Evolutionary conservation across 2,113 vertebrate species (phyloP).

Genomic region (Notarius lentiginosus): DNA sequence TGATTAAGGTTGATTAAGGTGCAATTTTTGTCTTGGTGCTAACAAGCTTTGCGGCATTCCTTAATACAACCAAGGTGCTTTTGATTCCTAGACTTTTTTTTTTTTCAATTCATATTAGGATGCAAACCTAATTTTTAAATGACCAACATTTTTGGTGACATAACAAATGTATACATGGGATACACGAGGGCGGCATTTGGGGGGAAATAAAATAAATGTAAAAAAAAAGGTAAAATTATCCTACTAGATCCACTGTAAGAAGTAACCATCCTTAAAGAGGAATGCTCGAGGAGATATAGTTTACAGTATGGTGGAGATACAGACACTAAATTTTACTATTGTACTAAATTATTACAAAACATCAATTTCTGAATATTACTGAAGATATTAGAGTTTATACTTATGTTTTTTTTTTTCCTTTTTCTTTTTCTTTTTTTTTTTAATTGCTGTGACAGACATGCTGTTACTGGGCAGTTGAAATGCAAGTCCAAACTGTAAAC

Average conservation of each 20-base stretch:
- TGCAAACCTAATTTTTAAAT: background rate
- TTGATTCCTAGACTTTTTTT: background rate
- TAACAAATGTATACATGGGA: background rate
- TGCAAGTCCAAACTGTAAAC: conserved; percentile 36
- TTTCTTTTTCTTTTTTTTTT: background rate
- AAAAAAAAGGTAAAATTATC: conserved; percentile 26
- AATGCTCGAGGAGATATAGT: conserved; percentile 34
- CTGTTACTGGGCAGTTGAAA: conserved; percentile 40
- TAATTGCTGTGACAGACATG: conserved; percentile 32
- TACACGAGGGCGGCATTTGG: background rate
- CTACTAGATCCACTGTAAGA: conserved; percentile 28
- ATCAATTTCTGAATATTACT: conserved; percentile 48
- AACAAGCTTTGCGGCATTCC: background rate
- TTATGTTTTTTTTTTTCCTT: background rate
- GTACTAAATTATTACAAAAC: conserved; percentile 55
- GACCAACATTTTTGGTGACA: background rate
- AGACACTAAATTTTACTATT: conserved; percentile 51
- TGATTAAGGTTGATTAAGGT: conserved; percentile 11
- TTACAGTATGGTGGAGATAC: conserved; percentile 42
- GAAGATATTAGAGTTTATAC: conserved; percentile 32
- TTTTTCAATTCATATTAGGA: background rate
- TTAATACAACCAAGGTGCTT: conserved; percentile 35
- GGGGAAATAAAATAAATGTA: conserved; percentile 4
- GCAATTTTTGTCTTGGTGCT: background rate
- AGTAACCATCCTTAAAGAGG: conserved; percentile 40